Base-by-base conservation (phyloP, 2,113 vertebrate genomes). In the Channa maculata region DNA sequence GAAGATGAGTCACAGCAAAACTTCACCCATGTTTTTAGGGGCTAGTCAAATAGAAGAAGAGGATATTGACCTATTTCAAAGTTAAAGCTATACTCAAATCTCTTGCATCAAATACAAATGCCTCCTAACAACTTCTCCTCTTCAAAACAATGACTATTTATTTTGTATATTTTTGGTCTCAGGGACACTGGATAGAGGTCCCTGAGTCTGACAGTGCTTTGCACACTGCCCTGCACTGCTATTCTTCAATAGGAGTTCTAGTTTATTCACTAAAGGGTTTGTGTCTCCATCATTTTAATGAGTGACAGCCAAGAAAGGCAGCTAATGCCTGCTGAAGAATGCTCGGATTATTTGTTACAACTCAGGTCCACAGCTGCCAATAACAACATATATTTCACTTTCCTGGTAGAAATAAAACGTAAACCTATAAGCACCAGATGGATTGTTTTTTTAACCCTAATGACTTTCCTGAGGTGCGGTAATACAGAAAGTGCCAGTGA, bases 281-380 rank as follows among this genome's bases (percentile, higher is more conserved):
- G 68, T 60, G 75, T 67, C 76, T 88, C 64, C 33, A 33, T 75
- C 15, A 60, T 80, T 83, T 64, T 68, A 75, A 77, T 73, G 64
- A 80, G 53, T 66, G 73, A 84, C 78, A 63, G 51, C 52, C 33
- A 24, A 52, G 76, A 75, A 70, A 77, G 46, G 43, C 65, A 45
- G 55, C 71, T 52, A 33, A 63, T 79, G 82, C 52, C 68, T 69
- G 77, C 65, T 44, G 57, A 13, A 68, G 64, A 77, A 48, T 24
- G 39, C 52, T 75, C 12, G 6, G 59, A 72, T 73, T 64, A 71
- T 75, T 75, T 65, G 38, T 71, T 58, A 60, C 36, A 63, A 64
- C 45, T 10, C 5, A 65, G 38, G 44, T 63, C 37, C 45, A 43
- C 9, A 60, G 71, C 58, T 69, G 67, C 60, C 72, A 76, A 58